phyloP scores from a whole-genome alignment of 2,888 invertebrate species.

The Bombyx huttoni region DNA sequence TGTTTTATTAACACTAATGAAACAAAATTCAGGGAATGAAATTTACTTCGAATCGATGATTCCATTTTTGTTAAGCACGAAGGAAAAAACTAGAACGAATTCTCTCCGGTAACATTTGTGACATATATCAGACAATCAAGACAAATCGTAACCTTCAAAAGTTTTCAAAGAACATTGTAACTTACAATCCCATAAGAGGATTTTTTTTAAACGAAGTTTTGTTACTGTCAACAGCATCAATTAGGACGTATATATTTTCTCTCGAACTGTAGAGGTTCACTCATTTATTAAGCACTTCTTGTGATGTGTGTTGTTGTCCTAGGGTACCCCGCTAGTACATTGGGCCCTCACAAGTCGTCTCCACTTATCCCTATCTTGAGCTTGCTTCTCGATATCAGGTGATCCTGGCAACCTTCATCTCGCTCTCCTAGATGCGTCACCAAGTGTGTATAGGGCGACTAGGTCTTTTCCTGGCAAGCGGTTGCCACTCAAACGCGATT shows the following conservation, averaged over 20 bases:
- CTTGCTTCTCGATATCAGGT: no score
- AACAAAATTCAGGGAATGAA: no score
- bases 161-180: constrained; percentile 15
- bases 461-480: no score
- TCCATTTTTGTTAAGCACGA: neutral
- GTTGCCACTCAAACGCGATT: no score
- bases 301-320: no score
- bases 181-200: constrained; percentile 19
- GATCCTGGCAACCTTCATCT: no score
- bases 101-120: neutral
- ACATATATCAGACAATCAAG: constrained; percentile 3
- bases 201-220: constrained; percentile 22
- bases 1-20: neutral
- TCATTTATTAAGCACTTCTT: neutral
- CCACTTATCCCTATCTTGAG: no score
- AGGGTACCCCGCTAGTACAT: no score
- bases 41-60: no score
- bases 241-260: constrained; percentile 22
- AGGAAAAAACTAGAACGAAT: neutral
- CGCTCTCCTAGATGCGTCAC: no score
- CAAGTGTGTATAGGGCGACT: no score
- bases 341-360: no score
- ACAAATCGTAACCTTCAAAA: constrained; percentile 15
- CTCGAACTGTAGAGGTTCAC: constrained; percentile 15
- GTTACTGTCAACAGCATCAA: constrained; percentile 15